These are phyloP conservation scores for Chionoecetes opilio DNA, from an alignment of 1,140 invertebrate genomes.

Conservation along the genomic window DNA sequence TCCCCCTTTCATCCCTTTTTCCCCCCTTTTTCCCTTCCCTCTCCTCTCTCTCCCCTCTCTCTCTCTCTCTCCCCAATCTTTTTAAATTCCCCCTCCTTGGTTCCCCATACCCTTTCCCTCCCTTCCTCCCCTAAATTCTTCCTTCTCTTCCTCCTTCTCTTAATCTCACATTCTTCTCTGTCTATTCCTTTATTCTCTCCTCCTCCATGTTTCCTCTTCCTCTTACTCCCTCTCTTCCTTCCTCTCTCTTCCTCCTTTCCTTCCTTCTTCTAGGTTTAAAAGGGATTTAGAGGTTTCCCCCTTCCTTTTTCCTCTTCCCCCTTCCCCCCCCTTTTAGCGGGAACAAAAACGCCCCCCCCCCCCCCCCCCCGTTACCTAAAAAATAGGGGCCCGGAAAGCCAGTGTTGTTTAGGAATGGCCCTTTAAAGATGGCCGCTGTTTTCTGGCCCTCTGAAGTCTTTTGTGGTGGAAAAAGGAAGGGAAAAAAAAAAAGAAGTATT, in stretches of 20 bases:
- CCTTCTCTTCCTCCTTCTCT: neutral
- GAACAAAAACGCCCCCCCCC: neutral
- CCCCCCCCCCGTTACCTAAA: neutral
- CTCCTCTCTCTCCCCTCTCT: neutral
- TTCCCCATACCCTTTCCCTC: neutral
- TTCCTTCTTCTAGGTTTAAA: neutral
- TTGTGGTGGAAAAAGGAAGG: neutral
- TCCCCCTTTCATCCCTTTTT: neutral
- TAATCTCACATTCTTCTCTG: neutral
- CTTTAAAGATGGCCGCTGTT: neutral
- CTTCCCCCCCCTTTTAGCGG: too few relatives aligned
- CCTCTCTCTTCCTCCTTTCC: slow-evolving; percentile 6
- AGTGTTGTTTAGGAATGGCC: neutral
- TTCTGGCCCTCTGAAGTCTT: neutral
- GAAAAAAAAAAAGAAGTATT: neutral
- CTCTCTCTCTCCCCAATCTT: neutral
- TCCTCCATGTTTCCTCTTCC: neutral
- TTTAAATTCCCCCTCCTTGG: neutral
- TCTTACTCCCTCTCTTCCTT: neutral
- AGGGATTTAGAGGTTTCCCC: neutral
- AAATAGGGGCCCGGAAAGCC: neutral
- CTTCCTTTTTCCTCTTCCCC: neutral
- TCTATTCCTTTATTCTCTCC: neutral
- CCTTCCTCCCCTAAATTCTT: neutral
- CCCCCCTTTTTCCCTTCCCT: neutral